phyloP scores from a whole-genome alignment of 1,140 invertebrate species.

The Sitobion miscanthi region DNA sequence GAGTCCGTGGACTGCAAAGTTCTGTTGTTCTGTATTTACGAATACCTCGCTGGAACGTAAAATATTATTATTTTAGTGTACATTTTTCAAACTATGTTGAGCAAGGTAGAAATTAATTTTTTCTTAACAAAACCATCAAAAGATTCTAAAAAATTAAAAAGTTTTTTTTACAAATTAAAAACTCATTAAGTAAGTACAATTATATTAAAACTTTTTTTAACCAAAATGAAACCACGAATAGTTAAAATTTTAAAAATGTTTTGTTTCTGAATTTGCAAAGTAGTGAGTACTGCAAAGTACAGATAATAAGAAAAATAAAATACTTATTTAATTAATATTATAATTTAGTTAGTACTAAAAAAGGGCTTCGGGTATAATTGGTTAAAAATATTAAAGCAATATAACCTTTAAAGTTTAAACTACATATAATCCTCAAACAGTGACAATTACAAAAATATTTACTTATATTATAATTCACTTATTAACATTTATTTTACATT shows the following conservation, averaged over 20 bases:
- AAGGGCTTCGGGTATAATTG: background rate
- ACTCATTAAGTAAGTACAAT: slow-evolving; percentile 5
- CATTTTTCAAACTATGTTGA: background rate
- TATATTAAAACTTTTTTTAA: background rate
- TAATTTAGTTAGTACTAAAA: background rate
- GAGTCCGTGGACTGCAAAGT: too few relatives aligned
- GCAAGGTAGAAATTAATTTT: background rate
- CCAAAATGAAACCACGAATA: background rate
- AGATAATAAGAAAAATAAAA: slow-evolving; percentile 10
- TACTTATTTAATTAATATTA: background rate
- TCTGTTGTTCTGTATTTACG: background rate
- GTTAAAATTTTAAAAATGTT: background rate
- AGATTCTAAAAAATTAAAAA: background rate
- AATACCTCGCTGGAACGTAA: background rate
- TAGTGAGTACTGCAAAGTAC: background rate
- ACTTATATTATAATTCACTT: background rate
- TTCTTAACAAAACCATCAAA: background rate
- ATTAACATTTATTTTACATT: background rate
- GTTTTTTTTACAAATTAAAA: background rate
- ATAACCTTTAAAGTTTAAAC: background rate
- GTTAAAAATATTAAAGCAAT: background rate
- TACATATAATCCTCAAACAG: background rate
- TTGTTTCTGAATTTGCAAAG: background rate
- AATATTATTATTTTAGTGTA: background rate
- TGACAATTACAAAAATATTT: background rate